Conservation (phyloP, 2,113 vertebrate species). For the Suncus etruscus region DNA sequence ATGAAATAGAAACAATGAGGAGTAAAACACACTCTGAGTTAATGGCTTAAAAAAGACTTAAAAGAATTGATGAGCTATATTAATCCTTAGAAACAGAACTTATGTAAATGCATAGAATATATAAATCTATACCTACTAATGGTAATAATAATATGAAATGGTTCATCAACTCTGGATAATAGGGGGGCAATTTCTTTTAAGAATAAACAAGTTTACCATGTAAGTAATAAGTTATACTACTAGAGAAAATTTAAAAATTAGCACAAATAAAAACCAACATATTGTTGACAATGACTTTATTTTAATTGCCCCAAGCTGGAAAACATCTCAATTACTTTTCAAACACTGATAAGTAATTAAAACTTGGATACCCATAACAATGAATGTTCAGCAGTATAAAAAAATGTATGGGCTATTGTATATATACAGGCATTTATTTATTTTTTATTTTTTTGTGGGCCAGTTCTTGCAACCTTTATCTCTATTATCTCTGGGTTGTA, state of each 20-base stretch:
- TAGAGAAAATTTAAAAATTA: conserved; percentile 20
- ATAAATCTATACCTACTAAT: conserved; percentile 12
- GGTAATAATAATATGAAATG: background rate
- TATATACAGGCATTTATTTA: too few relatives aligned
- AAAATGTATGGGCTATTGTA: background rate
- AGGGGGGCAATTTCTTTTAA: background rate
- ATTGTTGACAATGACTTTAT: background rate
- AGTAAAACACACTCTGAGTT: background rate
- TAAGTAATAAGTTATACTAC: background rate
- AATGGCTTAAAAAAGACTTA: background rate
- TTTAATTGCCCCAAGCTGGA: background rate
- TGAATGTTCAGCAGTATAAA: background rate
- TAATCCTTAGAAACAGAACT: conserved; percentile 15
- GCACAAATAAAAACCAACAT: background rate
- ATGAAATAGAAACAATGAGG: background rate
- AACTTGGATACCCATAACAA: background rate
- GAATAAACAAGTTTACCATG: background rate
- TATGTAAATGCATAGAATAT: background rate
- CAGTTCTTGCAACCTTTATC: too few relatives aligned
- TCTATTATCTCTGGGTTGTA: too few relatives aligned
- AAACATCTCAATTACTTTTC: background rate
- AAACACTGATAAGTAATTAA: background rate
- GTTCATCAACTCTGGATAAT: background rate
- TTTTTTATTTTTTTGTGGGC: too few relatives aligned
- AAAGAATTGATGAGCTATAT: background rate